Evolutionary conservation across 2,888 invertebrate genomes (phyloP), one percentile per base, ranked within the genome.

Genomic region (Dynastes tityus): DNA sequence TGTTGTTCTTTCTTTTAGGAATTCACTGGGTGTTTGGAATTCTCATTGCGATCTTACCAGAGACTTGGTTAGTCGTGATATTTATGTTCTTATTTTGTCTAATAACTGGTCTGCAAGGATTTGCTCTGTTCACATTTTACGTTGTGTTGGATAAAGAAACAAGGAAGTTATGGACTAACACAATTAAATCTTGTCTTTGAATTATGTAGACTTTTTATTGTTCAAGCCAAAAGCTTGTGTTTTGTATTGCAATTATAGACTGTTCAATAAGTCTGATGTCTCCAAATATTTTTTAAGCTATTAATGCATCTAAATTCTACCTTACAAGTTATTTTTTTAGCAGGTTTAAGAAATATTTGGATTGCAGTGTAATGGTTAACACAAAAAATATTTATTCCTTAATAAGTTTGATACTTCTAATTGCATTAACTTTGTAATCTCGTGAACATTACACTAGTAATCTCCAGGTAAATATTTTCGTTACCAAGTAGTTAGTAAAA

Each of bases 21-120:
- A 84, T 92, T 27, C 92, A 92, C 1, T 92, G 92, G 92, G 80
- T 92, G 11, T 92, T 92, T 83, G 92, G 91, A 32, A 82, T 92
- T 0, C 87, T 91, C 0, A 89, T 90, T 1, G 90, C 91, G 29
- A 75, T 88, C 11, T 70, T 85, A 8, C 74, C 78, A 2, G 55
- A 82, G 9, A 67, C 82, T 2, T 84, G 85, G 80, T 80, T 88
- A 16, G 83, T 83, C 79, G 78, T 82, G 8, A 79, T 84, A 29
- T 83, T 87, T 63, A 77, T 86, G 16, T 92, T 92, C 84, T 84
- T 92, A 1, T 92, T 92, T 83, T 90, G 91, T 71, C 81, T 91
- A 13, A 90, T 91, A 0, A 91, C 89, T 0, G 91, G 91, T 1
- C 88, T 90, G 78, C 92, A 93, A 86, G 92, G 92, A 0, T 91